These are phyloP conservation scores for Hirtodrosophila trivittata DNA, from an alignment of 2,888 invertebrate species.

Conservation along the genomic window DNA sequence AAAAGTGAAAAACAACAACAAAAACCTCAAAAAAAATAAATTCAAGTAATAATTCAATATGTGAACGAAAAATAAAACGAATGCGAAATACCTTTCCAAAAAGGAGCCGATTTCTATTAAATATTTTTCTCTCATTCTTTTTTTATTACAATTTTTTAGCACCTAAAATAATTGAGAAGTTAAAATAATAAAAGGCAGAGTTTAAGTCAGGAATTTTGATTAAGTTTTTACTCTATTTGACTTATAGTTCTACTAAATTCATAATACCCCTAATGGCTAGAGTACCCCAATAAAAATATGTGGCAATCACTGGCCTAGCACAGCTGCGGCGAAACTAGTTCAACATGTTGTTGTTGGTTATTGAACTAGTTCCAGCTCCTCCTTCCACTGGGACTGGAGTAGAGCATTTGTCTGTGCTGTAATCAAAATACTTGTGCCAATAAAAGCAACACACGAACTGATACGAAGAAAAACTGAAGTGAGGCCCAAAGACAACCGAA, in stretches of 20 bases:
- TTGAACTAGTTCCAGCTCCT: slow-evolving; percentile 6
- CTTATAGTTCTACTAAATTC: background rate
- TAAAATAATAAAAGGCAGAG: too few relatives aligned
- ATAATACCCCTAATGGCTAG: background rate
- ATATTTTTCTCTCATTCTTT: too few relatives aligned
- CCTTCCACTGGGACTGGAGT: background rate
- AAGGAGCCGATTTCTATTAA: background rate
- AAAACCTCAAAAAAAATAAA: background rate
- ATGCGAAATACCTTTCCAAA: slow-evolving; percentile 30
- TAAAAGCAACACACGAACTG: slow-evolving; percentile 73
- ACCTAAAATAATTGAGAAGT: too few relatives aligned
- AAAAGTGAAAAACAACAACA: slow-evolving; percentile 13
- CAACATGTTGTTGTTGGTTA: slow-evolving; percentile 63
- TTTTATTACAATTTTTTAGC: too few relatives aligned
- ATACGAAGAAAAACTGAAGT: slow-evolving; percentile 23
- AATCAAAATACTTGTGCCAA: slow-evolving; percentile 71
- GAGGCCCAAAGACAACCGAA: slow-evolving; percentile 1
- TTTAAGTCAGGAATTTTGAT: too few relatives aligned
- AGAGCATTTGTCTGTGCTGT: slow-evolving; percentile 37
- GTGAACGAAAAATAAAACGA: slow-evolving; percentile 20
- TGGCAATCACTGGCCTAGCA: slow-evolving; percentile 31
- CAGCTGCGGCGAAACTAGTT: slow-evolving; percentile 76
- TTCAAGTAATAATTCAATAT: slow-evolving; percentile 23
- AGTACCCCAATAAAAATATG: slow-evolving; percentile 24
- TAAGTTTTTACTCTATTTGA: too few relatives aligned